Base-by-base conservation (phyloP, 2,888 invertebrate genomes). In the Drosophila barbarae region DNA sequence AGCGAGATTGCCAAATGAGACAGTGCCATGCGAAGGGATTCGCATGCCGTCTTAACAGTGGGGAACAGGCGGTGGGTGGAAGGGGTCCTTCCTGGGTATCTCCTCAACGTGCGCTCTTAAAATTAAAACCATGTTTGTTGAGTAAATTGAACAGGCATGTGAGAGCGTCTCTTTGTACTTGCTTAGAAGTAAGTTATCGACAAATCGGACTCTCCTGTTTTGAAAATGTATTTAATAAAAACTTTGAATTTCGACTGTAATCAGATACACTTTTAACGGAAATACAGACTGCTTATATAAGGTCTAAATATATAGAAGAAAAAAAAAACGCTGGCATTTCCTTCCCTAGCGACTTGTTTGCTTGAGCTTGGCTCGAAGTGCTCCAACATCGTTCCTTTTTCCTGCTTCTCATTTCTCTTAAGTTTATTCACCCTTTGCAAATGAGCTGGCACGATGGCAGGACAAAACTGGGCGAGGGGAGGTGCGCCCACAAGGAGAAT, bases 381-480 rank as follows among this genome's bases (percentile, higher is more conserved):
- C 55, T 42, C 21, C 18, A 47, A 30, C 71, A 66, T 70, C 63
- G 9, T 50, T 63, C 32, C 28, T 10, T 35, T 65, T 60, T 56
- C 18, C 63, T 36, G 53, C 51, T 53, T 56, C 63, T 69, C 81
- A 69, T 80, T 80, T 80, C 69, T 69, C 74, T 73, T 72, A 82
- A 84, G 79, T 84, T 82, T 86, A 78, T 86, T 83, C 82, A 83
- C 82, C 82, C 82, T 83, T 83, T 83, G 85, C 86, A 83, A 86
- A 84, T 82, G 86, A 82, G 86, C 79, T 57, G 46, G 26, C 38
- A 49, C 41, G 49, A 38, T 57, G 54, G 39, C 52, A 36, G 51
- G 39, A 32, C 32, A 42, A 30, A 30, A 26, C 18, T 13, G 10
- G 2, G 66, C 34, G 8, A 30, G 15, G 28, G 30, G 30, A 44